A percentile compares a stretch with the other conserved stretches of the same genome.
Conservation (phyloP, 2,797 vertebrate species). For the Diplodus puntazzo region DNA sequence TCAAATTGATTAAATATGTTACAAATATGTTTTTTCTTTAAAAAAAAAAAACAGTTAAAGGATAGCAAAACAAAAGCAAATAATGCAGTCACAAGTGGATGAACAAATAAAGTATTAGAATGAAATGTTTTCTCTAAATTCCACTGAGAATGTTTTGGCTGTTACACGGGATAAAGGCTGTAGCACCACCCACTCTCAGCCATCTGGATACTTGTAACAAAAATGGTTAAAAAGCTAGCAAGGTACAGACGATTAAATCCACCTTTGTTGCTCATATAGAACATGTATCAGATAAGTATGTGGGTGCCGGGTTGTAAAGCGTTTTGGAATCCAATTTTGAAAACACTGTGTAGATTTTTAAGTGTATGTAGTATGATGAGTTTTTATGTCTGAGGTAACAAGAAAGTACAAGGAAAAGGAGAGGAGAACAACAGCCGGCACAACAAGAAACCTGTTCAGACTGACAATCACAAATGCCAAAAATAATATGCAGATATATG, state of each 20-base stretch:
- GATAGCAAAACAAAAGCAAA: not conserved
- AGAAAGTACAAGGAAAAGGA: not conserved
- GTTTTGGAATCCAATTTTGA: conserved; percentile 28
- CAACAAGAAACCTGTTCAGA: not conserved
- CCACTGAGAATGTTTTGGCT: conserved; percentile 8
- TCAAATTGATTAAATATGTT: conserved; percentile 1
- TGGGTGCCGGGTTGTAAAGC: not conserved
- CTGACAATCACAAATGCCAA: conserved; percentile 9
- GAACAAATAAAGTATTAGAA: not conserved
- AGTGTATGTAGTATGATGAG: conserved; percentile 8
- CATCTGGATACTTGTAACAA: conserved; percentile 34
- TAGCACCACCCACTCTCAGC: conserved; percentile 36
- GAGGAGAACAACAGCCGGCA: not conserved
- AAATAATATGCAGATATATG: conserved; percentile 25
- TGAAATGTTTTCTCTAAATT: not conserved
- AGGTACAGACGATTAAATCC: conserved; percentile 19
- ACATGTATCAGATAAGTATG: not conserved
- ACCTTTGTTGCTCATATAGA: conserved; percentile 14
- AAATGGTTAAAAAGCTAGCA: conserved; percentile 21
- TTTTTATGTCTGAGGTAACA: not conserved
- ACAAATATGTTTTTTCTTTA: not conserved
- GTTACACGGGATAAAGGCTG: conserved; percentile 4
- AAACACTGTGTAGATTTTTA: conserved; percentile 17
- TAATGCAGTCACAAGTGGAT: not conserved
- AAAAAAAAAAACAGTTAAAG: not conserved